A percentile compares a stretch with the other conserved stretches of the same genome.
Evolutionary conservation across 2,797 vertebrate genomes (phyloP).

Genomic region (Mionectes olivaceus): DNA sequence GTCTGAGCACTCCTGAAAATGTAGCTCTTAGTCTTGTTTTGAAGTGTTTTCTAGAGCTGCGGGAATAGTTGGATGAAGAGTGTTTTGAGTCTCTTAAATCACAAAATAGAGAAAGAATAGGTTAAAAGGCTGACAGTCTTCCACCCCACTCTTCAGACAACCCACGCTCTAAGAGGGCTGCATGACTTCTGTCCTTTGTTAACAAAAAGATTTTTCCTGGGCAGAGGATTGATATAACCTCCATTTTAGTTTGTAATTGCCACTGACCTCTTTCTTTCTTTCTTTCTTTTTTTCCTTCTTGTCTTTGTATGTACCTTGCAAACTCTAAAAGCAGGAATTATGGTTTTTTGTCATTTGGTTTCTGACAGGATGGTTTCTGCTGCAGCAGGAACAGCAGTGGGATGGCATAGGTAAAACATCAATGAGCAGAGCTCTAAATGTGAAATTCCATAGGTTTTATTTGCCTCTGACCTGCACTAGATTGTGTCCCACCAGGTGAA

Average conservation of each 20-base stretch:
- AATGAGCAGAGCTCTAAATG: not conserved
- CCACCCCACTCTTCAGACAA: not conserved
- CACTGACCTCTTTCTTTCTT: not conserved
- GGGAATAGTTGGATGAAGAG: not conserved
- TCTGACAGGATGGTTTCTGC: not conserved
- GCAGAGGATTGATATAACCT: not conserved
- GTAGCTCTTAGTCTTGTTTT: not conserved
- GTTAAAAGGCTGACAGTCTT: not conserved
- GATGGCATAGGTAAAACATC: not conserved
- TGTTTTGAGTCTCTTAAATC: not conserved
- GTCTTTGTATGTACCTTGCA: not conserved
- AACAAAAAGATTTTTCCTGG: not conserved
- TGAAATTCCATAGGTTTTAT: not conserved
- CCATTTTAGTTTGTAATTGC: not conserved
- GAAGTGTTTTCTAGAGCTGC: slow-evolving; percentile 4
- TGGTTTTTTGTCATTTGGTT: not conserved
- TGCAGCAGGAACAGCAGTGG: not conserved
- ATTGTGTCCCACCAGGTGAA: not conserved
- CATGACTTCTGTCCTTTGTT: not conserved
- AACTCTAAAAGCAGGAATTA: not conserved
- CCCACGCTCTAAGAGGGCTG: not conserved
- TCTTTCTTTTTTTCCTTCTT: not conserved
- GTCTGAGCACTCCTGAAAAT: not conserved
- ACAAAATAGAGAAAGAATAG: not conserved
- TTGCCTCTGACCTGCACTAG: not conserved